Conservation (phyloP, 2,797 vertebrate species). For the Syngnathus acus region DNA sequence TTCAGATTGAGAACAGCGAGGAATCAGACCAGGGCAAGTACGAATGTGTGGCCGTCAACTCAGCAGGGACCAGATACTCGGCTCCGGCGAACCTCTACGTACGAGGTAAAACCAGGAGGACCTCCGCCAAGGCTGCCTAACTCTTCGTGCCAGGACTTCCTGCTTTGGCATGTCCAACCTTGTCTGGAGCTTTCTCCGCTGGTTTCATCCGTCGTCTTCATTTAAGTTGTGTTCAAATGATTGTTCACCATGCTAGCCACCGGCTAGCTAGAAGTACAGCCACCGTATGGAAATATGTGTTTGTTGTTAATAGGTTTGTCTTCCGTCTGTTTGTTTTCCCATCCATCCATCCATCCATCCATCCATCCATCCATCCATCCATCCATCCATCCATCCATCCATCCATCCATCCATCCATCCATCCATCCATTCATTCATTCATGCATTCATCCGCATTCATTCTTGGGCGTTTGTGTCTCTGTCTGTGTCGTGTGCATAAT, state of each 20-base stretch:
- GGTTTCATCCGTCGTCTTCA: neutral
- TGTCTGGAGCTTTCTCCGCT: neutral
- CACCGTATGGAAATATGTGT: neutral
- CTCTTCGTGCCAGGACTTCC: neutral
- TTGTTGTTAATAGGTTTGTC: neutral
- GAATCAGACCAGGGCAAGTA: slow-evolving; percentile 99
- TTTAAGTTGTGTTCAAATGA: neutral
- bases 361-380: neutral
- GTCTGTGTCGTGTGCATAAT: neutral
- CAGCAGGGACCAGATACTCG: slow-evolving; percentile 91
- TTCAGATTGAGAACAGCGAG: slow-evolving; percentile 97
- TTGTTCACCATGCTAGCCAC: neutral
- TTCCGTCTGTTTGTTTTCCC: too few species aligned
- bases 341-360: neutral
- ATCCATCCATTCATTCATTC: neutral
- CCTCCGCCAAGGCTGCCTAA: neutral
- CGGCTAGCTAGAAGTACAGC: neutral
- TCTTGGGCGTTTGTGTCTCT: neutral
- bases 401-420: neutral
- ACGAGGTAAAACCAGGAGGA: slow-evolving; percentile 79
- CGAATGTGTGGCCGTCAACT: slow-evolving; percentile 94
- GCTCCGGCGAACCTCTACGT: slow-evolving; percentile 96
- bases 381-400: too few species aligned
- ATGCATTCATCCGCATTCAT: neutral
- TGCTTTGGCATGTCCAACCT: neutral